These are phyloP conservation scores for Myiopsitta monachus DNA, from an alignment of 2,113 vertebrate genomes.

Conservation along the genomic window DNA sequence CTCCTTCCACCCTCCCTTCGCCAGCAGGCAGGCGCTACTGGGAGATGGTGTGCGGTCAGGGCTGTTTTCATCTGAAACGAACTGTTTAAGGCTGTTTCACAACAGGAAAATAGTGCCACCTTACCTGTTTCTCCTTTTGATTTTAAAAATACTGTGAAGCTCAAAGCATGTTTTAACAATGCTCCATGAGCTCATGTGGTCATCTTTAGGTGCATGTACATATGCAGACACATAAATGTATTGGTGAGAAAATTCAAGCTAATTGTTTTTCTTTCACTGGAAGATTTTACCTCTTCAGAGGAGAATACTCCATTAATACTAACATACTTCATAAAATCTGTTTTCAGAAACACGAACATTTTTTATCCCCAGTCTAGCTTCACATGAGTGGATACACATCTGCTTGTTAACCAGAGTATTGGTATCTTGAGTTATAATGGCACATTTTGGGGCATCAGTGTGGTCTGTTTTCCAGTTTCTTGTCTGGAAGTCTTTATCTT, in stretches of 20 bases:
- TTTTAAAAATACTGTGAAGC: not conserved
- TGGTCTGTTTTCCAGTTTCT: not conserved
- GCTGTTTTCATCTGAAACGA: not conserved
- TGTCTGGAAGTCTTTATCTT: constrained; percentile 29
- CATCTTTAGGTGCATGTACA: not conserved
- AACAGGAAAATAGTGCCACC: not conserved
- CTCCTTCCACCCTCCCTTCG: not conserved
- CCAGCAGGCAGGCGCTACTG: not conserved
- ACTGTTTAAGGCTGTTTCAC: not conserved
- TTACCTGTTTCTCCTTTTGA: not conserved
- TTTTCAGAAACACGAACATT: not conserved
- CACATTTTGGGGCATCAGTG: not conserved
- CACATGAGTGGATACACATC: not conserved
- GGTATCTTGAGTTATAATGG: not conserved
- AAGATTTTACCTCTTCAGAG: not conserved
- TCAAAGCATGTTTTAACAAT: not conserved
- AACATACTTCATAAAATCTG: not conserved
- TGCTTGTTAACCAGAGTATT: not conserved
- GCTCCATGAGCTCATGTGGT: rapidly evolving
- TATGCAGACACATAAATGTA: not conserved
- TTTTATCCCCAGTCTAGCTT: not conserved
- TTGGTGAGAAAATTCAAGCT: not conserved
- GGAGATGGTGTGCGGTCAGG: too few relatives aligned
- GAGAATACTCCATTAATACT: not conserved
- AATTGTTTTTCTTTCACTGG: not conserved